phyloP scores from a whole-genome alignment of 2,888 invertebrate species.

The Nemoura dubitans region DNA sequence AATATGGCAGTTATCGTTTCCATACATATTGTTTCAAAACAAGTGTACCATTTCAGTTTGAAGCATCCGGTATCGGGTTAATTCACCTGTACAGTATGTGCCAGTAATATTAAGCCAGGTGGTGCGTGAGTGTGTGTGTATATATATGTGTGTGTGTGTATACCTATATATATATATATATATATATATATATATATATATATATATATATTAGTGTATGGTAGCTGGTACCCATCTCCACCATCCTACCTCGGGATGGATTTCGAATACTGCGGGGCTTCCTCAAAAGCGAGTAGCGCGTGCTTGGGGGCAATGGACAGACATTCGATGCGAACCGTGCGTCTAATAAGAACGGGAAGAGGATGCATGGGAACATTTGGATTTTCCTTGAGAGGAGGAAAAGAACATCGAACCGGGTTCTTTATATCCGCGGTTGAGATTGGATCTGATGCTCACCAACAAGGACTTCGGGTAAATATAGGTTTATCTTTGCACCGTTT shows the following conservation, averaged over 20 bases:
- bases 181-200: too few relatives aligned
- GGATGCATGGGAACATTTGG: constrained; percentile 70
- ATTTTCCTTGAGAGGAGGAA: constrained; percentile 85
- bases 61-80: constrained; percentile 24
- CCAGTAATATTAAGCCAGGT: neutral
- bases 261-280: constrained; percentile 21
- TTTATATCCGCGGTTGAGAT: constrained; percentile 89
- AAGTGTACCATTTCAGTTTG: constrained; percentile 10
- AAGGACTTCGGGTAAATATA: constrained; percentile 81
- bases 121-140: neutral
- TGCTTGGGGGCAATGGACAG: constrained; percentile 52
- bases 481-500: neutral
- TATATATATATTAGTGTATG: neutral
- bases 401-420: constrained; percentile 91
- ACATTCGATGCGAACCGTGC: constrained; percentile 65
- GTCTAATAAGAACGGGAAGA: constrained; percentile 64
- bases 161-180: too few relatives aligned
- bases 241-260: neutral
- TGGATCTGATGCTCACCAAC: constrained; percentile 85
- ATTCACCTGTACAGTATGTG: neutral
- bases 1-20: neutral
- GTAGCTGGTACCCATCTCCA: neutral
- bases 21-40: constrained; percentile 25
- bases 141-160: neutral
- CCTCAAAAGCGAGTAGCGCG: constrained; percentile 45